Evolutionary conservation across 2,113 vertebrate genomes (phyloP).

Genomic region (Nettapus auritus): DNA sequence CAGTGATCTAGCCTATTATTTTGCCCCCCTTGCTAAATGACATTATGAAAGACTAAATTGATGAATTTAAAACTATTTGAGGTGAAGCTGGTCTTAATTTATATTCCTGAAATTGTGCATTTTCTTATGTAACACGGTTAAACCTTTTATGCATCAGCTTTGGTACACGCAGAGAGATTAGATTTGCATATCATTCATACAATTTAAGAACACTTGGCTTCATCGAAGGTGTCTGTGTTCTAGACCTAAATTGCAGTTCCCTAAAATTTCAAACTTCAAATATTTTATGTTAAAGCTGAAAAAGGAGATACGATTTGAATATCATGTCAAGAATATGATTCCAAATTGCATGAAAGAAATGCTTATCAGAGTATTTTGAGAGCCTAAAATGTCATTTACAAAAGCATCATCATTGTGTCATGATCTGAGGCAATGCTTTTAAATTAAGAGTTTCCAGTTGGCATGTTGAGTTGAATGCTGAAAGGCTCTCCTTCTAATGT

Average conservation of each 20-base stretch:
- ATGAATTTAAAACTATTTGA: not conserved
- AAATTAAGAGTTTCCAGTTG: not conserved
- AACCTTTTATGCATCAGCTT: not conserved
- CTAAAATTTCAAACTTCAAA: not conserved
- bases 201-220: not conserved
- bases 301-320: not conserved
- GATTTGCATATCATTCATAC: not conserved
- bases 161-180: not conserved
- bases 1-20: not conserved
- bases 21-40: not conserved
- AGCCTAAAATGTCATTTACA: not conserved
- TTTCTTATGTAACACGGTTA: not conserved
- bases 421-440: not conserved
- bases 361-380: not conserved
- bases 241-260: not conserved
- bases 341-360: not conserved
- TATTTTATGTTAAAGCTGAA: conserved; percentile 5
- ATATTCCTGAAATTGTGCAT: not conserved
- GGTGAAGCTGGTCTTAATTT: not conserved
- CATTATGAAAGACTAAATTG: not conserved
- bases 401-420: not conserved
- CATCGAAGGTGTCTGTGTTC: not conserved
- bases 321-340: not conserved
- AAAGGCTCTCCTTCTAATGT: not conserved
- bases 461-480: not conserved